Base-by-base conservation (phyloP, 37 sponge, comb jelly and placozoan genomes). In the Cliona cf. orientalis region DNA sequence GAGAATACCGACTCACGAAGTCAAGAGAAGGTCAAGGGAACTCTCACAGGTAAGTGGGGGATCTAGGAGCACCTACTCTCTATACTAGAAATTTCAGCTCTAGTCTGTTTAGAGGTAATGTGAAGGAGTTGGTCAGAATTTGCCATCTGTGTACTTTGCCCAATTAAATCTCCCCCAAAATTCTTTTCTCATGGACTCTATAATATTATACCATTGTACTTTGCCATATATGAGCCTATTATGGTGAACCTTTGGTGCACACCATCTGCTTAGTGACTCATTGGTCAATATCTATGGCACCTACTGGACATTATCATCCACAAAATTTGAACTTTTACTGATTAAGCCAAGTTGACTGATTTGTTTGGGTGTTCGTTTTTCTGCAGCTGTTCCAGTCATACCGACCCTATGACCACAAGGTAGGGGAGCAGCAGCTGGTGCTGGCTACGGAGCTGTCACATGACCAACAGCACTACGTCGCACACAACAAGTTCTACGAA, bases 401-500 rank as follows among this genome's bases (percentile, higher is more conserved):
- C 66, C 58, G n/a, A 2, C 89, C 97, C 3, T 96, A 96, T 46
- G 64, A 35, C 33, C 46, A 72, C 41, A 66, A 81, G 85, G 69
- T 88, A 25, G 99, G 99, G 17, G 83, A 86, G 46, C 78, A 29
- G 17, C 79, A 83, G 69, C 45, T 1, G 2, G 89, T 98, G 6
- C 76, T 98, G 17, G 90, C 89, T 0, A 98, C 99, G 0, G 99
- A 98, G 74, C n/a, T 82, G 32, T 88, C 99, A 21, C 89, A 86
- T 58, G 99, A 98, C 45, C 71, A 80, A 38, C 56, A 60, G 37
- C 74, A 91, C 60, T 93, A 78, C 62, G 99, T 98, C 17, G 99
- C 84, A 22, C 99, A 98, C 86, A 95, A 95, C 85, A 95, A 93
- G 84, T 93, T 78, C 55, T 98, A 98, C 60, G 94, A 95, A 5